Conservation (phyloP, 2,113 vertebrate species). For the Brachyhypopomus occidentalis region DNA sequence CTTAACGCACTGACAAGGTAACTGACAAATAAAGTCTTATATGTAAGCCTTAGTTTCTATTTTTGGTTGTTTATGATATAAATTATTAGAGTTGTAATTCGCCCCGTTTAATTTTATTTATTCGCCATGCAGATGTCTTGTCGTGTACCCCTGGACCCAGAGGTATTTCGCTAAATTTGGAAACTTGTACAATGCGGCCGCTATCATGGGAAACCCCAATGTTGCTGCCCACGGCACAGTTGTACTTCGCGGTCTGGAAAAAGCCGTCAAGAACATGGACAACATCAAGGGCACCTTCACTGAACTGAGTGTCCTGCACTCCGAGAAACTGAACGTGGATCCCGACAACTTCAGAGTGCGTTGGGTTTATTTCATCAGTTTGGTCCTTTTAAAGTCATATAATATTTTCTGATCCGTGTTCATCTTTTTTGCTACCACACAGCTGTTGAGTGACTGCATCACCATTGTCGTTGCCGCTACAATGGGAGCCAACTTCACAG, state of each 20-base stretch:
- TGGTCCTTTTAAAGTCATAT: neutral
- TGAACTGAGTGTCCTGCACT: conserved; percentile 51
- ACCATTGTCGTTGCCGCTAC: conserved; percentile 32
- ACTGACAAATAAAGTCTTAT: neutral
- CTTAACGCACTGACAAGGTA: conserved; percentile 63
- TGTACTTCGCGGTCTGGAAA: conserved; percentile 31
- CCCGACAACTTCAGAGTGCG: conserved; percentile 58
- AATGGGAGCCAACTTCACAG: conserved; percentile 42
- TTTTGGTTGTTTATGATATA: conserved; percentile 48
- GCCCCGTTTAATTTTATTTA: neutral
- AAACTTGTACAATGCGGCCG: conserved; percentile 67
- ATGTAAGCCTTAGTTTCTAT: neutral
- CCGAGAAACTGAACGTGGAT: conserved; percentile 52
- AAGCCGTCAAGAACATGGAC: conserved; percentile 42
- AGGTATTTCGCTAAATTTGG: conserved; percentile 82
- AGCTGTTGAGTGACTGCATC: conserved; percentile 54
- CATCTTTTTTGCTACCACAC: neutral
- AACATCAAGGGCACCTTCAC: conserved; percentile 18
- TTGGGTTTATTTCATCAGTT: neutral
- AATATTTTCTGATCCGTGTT: neutral
- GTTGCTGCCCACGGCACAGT: conserved; percentile 54
- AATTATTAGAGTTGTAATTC: neutral
- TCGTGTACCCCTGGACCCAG: conserved; percentile 76
- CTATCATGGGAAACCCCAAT: conserved; percentile 67
- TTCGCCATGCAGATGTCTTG: conserved; percentile 66